phyloP scores from a whole-genome alignment of 2,113 vertebrate species.

The Ptilorrhoa leucosticta region DNA sequence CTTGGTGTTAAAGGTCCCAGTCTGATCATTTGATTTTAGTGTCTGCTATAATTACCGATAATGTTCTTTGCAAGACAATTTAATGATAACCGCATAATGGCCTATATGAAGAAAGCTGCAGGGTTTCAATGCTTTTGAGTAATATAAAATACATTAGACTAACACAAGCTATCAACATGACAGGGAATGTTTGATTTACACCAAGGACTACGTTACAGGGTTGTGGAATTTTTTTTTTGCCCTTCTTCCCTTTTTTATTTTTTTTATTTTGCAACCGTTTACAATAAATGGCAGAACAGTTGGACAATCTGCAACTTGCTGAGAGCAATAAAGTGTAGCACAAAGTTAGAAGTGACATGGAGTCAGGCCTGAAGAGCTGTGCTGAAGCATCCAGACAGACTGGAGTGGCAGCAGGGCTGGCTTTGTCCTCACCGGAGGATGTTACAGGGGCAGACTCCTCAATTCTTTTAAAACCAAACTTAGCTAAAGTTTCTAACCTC shows the following conservation, averaged over 20 bases:
- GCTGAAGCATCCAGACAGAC: background rate
- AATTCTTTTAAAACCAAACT: background rate
- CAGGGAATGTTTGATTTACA: conserved; percentile 85
- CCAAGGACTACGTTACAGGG: conserved; percentile 71
- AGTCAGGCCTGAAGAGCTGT: background rate
- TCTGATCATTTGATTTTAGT: conserved; percentile 98
- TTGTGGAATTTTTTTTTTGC: conserved; percentile 13
- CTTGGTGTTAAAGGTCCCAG: conserved; percentile 92
- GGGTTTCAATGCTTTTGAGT: conserved; percentile 82
- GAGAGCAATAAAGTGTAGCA: conserved; percentile 59
- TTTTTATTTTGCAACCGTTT: conserved; percentile 12
- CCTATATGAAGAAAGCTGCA: conserved; percentile 85
- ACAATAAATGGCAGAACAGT: conserved; percentile 72
- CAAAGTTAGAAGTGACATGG: conserved; percentile 37
- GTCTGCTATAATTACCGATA: conserved; percentile 99
- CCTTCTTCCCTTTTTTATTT: background rate
- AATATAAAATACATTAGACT: conserved; percentile 88
- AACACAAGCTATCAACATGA: conserved; percentile 86
- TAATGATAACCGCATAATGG: conserved; percentile 87
- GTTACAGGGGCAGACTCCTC: background rate
- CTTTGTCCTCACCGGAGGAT: rapidly evolving
- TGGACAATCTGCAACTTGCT: conserved; percentile 74
- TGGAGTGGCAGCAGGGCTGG: background rate
- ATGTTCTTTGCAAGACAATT: conserved; percentile 94
- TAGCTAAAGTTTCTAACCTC: background rate